Evolutionary conservation across 92 coral and sea anemone genomes (phyloP), one percentile per base, ranked within the genome.

Genomic region (Parazoanthus atlanticus): DNA sequence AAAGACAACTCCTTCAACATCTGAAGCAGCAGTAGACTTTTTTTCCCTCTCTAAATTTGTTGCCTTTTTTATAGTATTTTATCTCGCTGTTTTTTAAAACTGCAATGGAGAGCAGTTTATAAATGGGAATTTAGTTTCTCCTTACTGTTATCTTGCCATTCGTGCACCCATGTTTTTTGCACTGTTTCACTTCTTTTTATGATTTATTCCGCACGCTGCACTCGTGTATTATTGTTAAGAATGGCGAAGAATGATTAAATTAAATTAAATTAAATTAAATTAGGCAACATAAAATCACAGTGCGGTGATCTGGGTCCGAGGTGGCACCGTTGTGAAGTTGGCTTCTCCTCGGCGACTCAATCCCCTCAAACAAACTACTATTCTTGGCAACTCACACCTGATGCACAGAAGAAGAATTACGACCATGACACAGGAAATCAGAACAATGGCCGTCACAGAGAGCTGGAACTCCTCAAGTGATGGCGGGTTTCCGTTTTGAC

Each of bases 291-390:
- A 6, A 21, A 8, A 23, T 84, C 67, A 29, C 74, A 80, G 40
- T 16, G 85, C 46, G 15, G 87, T 84, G 17, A 84, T 31, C 10
- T 47, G 86, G 34, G 36, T 67, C 21, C 87, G 87, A 29, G 87
- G 87, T 0, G 87, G 78, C 41, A 47, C 56, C 15, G 65, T 40
- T 7, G 78, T 70, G 21, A 84, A 84, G 16, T 69, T 71, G 21
- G 87, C 87, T 9, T 95, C 96, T 9, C 98, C 96, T 61, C 94
- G 89, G 88, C 94, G 94, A 34, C 98, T 95, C 36, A 91, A 91
- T 11, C 93, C 92, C 49, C 98, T 92, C 19, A 95, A 86, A 71
- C 94, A 95, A 79, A 85, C 73, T 26, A 93, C 89, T 26, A 93
- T 82, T 61, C 88, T 91, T 19, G 98, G 98, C 52, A 95, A 89